phyloP scores from a whole-genome alignment of 2,888 invertebrate genomes.

The Amblyteles armatorius region DNA sequence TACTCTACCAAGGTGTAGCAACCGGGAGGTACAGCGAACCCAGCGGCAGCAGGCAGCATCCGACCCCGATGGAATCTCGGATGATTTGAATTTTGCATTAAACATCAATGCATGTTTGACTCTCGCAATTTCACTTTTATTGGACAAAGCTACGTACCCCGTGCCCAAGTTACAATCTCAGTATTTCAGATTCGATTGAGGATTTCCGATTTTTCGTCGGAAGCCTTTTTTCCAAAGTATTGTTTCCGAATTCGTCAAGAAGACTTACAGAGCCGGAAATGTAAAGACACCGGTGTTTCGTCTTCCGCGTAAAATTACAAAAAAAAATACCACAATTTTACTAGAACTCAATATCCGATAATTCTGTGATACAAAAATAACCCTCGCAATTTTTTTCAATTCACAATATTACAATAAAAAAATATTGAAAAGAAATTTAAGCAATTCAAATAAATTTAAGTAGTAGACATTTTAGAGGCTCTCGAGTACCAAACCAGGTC shows the following conservation, averaged over 20 bases:
- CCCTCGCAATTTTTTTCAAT: too few species aligned
- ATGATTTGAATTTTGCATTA: conserved; percentile 83
- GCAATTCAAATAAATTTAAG: too few species aligned
- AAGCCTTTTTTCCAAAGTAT: neutral
- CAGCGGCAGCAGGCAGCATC: conserved; percentile 42
- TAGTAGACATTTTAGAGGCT: too few species aligned
- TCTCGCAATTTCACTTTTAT: conserved; percentile 81
- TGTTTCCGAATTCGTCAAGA: neutral
- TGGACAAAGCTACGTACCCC: conserved; percentile 65
- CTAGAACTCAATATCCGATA: too few species aligned
- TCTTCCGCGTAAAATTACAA: too few species aligned
- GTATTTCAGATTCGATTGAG: conserved; percentile 19
- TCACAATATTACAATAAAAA: too few species aligned
- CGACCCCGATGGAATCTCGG: conserved; percentile 59
- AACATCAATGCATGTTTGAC: conserved; percentile 80
- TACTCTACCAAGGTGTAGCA: neutral
- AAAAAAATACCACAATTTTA: too few species aligned
- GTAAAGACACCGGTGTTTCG: too few species aligned
- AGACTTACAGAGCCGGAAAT: neutral
- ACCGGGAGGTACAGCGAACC: neutral
- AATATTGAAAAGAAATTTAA: too few species aligned
- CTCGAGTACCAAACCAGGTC: too few species aligned
- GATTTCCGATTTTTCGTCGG: conserved; percentile 3
- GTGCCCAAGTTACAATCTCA: neutral
- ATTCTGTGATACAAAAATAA: too few species aligned